These are phyloP conservation scores for Dryoscopus gambensis DNA, from an alignment of 2,113 vertebrate species.

Conservation along the genomic window DNA sequence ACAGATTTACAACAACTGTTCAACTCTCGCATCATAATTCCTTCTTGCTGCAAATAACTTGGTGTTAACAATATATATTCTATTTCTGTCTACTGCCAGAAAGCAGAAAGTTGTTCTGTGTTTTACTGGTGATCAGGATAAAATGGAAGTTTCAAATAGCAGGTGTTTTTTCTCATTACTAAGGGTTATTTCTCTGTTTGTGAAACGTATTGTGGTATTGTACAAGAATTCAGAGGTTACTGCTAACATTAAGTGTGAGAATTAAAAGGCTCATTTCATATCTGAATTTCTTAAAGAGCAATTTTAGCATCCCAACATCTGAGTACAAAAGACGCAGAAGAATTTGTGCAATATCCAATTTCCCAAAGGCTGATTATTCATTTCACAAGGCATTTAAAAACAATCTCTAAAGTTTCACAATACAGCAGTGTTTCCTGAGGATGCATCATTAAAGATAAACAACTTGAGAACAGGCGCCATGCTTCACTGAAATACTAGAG, in stretches of 20 bases:
- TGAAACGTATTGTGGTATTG: neutral
- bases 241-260: neutral
- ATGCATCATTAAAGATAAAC: conserved; percentile 33
- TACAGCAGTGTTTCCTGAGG: conserved; percentile 21
- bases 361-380: neutral
- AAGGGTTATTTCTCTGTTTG: neutral
- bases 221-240: neutral
- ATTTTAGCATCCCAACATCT: neutral
- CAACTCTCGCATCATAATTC: neutral
- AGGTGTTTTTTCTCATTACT: neutral
- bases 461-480: neutral
- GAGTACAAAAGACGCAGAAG: neutral
- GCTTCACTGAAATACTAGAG: neutral
- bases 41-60: neutral
- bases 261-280: neutral
- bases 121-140: neutral
- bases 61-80: neutral
- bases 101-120: neutral
- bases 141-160: neutral
- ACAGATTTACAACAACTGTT: neutral
- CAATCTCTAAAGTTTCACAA: conserved; percentile 17
- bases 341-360: neutral
- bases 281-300: neutral
- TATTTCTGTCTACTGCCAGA: neutral
- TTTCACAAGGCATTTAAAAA: neutral